These are phyloP conservation scores for Melipona beecheii DNA, from an alignment of 2,888 invertebrate species.

Conservation along the genomic window DNA sequence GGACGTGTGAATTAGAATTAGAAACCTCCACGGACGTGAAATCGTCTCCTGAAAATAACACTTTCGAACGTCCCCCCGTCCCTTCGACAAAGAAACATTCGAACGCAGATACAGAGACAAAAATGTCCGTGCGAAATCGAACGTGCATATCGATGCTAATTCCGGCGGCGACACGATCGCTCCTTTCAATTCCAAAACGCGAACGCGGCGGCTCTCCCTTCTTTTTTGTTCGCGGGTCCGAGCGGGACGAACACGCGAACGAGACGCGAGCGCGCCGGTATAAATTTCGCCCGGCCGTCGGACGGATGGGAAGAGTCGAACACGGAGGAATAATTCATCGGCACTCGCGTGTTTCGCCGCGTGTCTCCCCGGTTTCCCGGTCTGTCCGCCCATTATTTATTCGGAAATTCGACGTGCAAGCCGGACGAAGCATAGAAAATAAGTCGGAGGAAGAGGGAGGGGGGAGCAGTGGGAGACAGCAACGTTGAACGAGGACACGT, in stretches of 20 bases:
- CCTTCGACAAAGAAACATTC: no score
- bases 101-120: no score
- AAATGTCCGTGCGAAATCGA: not conserved
- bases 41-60: not conserved
- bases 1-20: no score
- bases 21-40: no score
- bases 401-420: slow-evolving; percentile 70
- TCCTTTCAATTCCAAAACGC: not conserved
- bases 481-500: slow-evolving; percentile 24
- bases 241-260: slow-evolving; percentile 52
- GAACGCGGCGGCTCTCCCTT: not conserved
- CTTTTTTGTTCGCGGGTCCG: slow-evolving; percentile 7
- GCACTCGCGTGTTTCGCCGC: slow-evolving; percentile 32
- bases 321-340: slow-evolving; percentile 74
- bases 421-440: not conserved
- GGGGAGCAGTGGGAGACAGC: not conserved
- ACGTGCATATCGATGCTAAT: not conserved
- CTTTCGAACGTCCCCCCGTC: not conserved
- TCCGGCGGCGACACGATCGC: not conserved
- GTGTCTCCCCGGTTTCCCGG: not conserved
- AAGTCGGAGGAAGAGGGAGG: not conserved
- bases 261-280: slow-evolving; percentile 64
- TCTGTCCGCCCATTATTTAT: slow-evolving; percentile 75
- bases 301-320: slow-evolving; percentile 54
- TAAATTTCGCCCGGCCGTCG: slow-evolving; percentile 70